phyloP scores from a whole-genome alignment of 2,888 invertebrate genomes.

The Halictus quadricinctus region DNA sequence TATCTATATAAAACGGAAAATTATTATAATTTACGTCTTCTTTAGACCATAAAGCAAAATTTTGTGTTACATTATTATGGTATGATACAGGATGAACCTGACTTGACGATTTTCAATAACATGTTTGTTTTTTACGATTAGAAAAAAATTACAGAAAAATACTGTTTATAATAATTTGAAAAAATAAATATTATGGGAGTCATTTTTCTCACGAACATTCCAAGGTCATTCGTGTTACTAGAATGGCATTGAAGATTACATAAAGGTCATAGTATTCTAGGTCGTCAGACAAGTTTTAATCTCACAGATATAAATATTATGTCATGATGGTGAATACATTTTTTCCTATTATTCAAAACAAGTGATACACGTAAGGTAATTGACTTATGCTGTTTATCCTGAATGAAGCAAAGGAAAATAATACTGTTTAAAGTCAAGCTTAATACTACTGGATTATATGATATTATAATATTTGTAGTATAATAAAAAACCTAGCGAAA shows the following conservation, averaged over 20 bases:
- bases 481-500: too few species aligned
- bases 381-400: background rate
- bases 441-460: background rate
- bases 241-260: background rate
- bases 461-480: too few species aligned
- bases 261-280: background rate
- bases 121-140: too few species aligned
- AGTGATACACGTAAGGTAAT: background rate
- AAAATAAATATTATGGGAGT: background rate
- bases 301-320: background rate
- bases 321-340: background rate
- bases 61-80: background rate
- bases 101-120: background rate
- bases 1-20: background rate
- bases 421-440: background rate
- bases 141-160: background rate
- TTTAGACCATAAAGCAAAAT: background rate
- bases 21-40: background rate
- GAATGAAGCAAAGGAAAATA: background rate
- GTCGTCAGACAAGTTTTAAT: background rate
- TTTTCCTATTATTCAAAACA: background rate
- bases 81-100: background rate
- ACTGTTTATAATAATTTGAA: background rate
- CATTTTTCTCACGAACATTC: background rate
- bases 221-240: background rate